Evolutionary conservation across 2,113 vertebrate genomes (phyloP), one percentile per base, ranked within the genome.

Genomic region (Rhynchomys soricoides): DNA sequence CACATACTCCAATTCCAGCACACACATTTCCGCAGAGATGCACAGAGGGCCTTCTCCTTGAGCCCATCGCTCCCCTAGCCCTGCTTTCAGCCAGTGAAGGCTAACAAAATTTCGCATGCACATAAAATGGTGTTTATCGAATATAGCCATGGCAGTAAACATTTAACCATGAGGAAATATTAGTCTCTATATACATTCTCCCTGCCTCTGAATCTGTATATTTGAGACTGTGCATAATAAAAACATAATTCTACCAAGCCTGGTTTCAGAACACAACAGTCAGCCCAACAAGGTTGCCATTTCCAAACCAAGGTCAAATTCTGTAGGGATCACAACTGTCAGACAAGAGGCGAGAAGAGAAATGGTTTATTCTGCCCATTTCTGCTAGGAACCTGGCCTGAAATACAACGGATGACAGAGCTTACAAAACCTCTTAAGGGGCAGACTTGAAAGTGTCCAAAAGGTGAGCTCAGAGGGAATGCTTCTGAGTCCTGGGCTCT

Each of bases 21-120:
- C 3, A 94, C 59, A 73, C 40, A 77, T 95, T 95, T 95, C 48
- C 75, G 40, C 16, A 96, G 31, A 96, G 48, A 79, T 21, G 13
- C 93, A 77, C 77, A 86, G 62, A 95, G 26, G 66, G 50, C 43
- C 40, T 87, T 43, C 43, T 89, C 29, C 37, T 52, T n/a, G 68
- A 26, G 68, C 68, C 68, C 75, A 31, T 57, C 11, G 73, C 70
- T 74, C 82, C 78, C 48, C 12, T 15, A 96, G 74, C 71, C 73
- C 86, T n/a, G 55, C 29, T 50, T 66, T 70, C 86, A 64, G 75
- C 87, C 64, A 92, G 43, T 22, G 22, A 93, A 75, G 55, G 64
- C 77, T 97, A 95, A 97, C 95, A 94, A 94, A 94, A 97, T 97
- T 98, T 95, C 3, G 6, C 94, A 97, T 29, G 91, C 95, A 97